A percentile compares a stretch with the other conserved stretches of the same genome.
Conservation (phyloP, 2,113 vertebrate genomes). For the Gasterosteus aculeatus region DNA sequence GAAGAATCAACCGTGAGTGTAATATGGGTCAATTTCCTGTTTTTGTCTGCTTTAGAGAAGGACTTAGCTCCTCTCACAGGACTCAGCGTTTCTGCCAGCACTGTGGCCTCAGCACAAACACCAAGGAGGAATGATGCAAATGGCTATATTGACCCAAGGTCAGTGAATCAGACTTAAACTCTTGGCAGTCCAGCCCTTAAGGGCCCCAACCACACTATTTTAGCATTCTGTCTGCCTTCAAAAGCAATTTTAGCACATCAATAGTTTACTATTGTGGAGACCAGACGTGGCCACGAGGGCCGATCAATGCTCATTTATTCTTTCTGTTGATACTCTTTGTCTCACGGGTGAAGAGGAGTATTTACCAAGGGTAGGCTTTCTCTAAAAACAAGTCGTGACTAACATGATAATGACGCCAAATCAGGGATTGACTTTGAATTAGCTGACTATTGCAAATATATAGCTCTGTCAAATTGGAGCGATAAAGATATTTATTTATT, state of each 20-base stretch:
- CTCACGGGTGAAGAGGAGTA: conserved; percentile 49
- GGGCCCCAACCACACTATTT: conserved; percentile 71
- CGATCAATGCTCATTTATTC: conserved; percentile 78
- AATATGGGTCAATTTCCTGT: conserved; percentile 61
- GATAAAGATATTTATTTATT: conserved; percentile 24
- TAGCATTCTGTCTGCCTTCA: conserved; percentile 80
- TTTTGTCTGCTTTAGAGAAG: conserved; percentile 18
- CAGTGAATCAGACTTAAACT: conserved; percentile 75
- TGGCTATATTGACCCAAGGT: conserved; percentile 75
- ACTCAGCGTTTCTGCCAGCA: conserved; percentile 9
- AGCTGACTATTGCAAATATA: conserved; percentile 16
- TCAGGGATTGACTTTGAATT: conserved; percentile 32
- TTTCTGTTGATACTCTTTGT: conserved; percentile 70
- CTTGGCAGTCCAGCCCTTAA: conserved; percentile 64
- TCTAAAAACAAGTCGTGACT: conserved; percentile 37
- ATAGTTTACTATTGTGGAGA: conserved; percentile 74
- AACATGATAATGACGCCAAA: conserved; percentile 48
- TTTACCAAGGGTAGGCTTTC: conserved; percentile 60
- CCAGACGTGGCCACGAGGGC: conserved; percentile 69
- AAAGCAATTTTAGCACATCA: conserved; percentile 80
- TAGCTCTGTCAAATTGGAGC: conserved; percentile 35
- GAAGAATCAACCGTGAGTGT: conserved; percentile 47
- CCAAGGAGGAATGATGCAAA: conserved; percentile 68
- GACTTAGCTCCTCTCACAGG: conserved; percentile 32
- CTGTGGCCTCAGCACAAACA: conserved; percentile 43